A percentile compares a stretch with the other conserved stretches of the same genome.
phyloP scores from a whole-genome alignment of 1,140 invertebrate species.

The Drosophila persimilis region DNA sequence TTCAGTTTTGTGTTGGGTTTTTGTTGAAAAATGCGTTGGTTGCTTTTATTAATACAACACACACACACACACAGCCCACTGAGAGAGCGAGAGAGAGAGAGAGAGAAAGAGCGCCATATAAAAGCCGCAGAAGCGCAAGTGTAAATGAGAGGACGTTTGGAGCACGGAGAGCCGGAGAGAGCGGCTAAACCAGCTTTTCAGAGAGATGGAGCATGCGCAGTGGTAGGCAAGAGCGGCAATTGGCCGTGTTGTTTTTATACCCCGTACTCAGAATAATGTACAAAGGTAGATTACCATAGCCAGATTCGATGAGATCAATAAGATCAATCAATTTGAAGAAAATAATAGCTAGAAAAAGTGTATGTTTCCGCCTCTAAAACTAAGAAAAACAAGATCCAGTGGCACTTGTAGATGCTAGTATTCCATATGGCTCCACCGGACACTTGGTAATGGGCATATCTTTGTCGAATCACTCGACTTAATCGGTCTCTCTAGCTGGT shows the following conservation, averaged over 20 bases:
- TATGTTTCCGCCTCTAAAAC: background rate
- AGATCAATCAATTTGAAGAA: too few relatives aligned
- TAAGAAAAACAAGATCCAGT: too few relatives aligned
- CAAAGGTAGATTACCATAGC: too few relatives aligned
- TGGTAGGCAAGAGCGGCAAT: conserved; percentile 51
- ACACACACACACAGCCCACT: conserved; percentile 26
- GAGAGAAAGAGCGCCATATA: conserved; percentile 7
- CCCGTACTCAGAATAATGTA: too few relatives aligned
- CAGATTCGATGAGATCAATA: too few relatives aligned
- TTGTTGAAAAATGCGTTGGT: conserved; percentile 75
- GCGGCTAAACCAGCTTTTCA: conserved; percentile 50
- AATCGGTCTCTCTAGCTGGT: background rate
- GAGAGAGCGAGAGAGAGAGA: conserved; percentile 1
- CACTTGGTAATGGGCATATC: too few relatives aligned
- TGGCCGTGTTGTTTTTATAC: too few relatives aligned
- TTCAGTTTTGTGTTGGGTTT: conserved; percentile 56
- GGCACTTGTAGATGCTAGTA: too few relatives aligned
- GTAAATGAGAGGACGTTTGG: conserved; percentile 27
- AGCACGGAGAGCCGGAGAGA: conserved; percentile 20
- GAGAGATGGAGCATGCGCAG: conserved; percentile 57
- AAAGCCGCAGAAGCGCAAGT: conserved; percentile 48
- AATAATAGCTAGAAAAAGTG: background rate
- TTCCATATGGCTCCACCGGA: too few relatives aligned
- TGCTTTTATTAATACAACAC: conserved; percentile 78
- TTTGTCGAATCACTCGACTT: too few relatives aligned